Conservation (phyloP, 2,797 vertebrate genomes). For the Propithecus perrieri region DNA sequence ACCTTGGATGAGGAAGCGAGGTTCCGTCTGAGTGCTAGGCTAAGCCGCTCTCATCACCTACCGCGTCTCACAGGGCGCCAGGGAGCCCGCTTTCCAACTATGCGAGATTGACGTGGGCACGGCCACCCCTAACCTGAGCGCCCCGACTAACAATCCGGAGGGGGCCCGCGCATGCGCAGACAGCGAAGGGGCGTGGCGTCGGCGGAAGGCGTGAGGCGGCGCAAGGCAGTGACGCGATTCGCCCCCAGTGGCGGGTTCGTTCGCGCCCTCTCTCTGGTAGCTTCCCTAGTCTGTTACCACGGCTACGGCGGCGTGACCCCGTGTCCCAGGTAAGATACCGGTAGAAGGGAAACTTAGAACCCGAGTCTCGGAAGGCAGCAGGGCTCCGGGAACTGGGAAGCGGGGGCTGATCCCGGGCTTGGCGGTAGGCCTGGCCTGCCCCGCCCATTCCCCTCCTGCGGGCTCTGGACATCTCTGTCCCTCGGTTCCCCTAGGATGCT, state of each 20-base stretch:
- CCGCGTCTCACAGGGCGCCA: accelerated
- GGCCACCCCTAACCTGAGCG: accelerated
- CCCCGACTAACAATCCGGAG: accelerated
- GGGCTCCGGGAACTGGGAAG: not conserved
- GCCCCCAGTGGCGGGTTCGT: not conserved
- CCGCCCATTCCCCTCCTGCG: not conserved
- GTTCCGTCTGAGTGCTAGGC: not conserved
- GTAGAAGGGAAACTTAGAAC: not conserved
- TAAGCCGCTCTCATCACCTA: not conserved
- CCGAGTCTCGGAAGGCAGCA: not conserved
- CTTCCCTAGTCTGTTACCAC: not conserved
- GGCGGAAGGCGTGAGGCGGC: not conserved
- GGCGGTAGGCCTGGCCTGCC: not conserved
- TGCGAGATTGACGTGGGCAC: accelerated
- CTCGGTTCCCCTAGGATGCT: not conserved
- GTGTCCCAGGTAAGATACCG: not conserved
- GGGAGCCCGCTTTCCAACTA: accelerated
- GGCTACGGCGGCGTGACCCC: not conserved
- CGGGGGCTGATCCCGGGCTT: not conserved
- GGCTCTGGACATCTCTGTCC: not conserved
- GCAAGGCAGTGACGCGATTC: not conserved
- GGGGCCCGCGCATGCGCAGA: not conserved
- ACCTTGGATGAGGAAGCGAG: not conserved
- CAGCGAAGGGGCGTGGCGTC: not conserved
- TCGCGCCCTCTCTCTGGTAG: accelerated